These are phyloP conservation scores for Macropodus opercularis DNA, from an alignment of 2,797 vertebrate genomes.

Conservation along the genomic window DNA sequence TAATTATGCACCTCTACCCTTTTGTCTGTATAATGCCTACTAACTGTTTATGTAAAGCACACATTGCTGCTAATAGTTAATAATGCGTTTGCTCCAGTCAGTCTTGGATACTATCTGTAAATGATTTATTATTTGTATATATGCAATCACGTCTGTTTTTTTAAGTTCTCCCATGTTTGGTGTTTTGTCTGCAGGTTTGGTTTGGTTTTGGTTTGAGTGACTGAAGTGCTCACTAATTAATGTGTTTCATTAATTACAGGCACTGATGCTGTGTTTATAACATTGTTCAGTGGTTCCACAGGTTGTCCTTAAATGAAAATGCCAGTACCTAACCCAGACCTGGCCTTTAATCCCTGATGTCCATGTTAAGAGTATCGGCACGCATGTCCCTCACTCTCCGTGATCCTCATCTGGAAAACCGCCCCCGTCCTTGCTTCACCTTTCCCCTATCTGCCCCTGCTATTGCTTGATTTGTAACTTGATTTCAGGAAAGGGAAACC, in stretches of 20 bases:
- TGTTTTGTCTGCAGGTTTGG: too few species aligned
- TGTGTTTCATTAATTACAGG: slow-evolving; percentile 64
- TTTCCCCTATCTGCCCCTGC: slow-evolving; percentile 74
- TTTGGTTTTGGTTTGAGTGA: slow-evolving; percentile 52
- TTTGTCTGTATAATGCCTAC: slow-evolving; percentile 3
- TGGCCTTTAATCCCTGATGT: slow-evolving; percentile 46
- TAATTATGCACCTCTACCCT: not conserved
- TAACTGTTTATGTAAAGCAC: slow-evolving; percentile 24
- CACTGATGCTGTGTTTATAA: slow-evolving; percentile 58
- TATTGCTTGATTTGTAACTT: slow-evolving; percentile 85
- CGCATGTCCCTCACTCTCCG: slow-evolving; percentile 61
- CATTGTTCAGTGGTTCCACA: slow-evolving; percentile 29
- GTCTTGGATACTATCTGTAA: too few species aligned
- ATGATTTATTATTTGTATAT: too few species aligned
- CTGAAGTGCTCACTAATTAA: slow-evolving; percentile 60
- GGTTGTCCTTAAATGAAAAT: slow-evolving; percentile 30
- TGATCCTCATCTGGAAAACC: slow-evolving; percentile 79
- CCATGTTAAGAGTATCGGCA: slow-evolving; percentile 53
- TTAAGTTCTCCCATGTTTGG: slow-evolving; percentile 1
- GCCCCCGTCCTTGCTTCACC: slow-evolving; percentile 77
- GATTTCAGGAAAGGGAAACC: slow-evolving; percentile 84
- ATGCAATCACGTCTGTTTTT: too few species aligned
- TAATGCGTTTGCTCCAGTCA: not conserved
- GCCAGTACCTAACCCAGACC: slow-evolving; percentile 45
- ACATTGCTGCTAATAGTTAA: not conserved